Base-by-base conservation (phyloP, 2,797 vertebrate species). In the Heliangelus exortis region DNA sequence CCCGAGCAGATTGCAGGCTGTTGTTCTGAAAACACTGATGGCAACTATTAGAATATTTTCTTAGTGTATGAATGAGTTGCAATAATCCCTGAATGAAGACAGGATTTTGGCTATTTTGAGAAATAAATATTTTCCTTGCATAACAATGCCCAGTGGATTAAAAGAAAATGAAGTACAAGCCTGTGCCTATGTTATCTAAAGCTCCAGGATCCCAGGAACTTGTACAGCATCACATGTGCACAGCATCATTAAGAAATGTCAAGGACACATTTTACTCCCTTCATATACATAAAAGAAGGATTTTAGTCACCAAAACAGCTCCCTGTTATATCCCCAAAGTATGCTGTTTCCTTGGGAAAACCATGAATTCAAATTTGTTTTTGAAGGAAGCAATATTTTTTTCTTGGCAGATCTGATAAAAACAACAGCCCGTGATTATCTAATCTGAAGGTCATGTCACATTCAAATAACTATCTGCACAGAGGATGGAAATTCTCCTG, bases 371-470 rank as follows among this genome's bases (percentile, higher is more conserved):
- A 93, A 92, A 96, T 96, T 96, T 96, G 69, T 87, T 97, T 98
- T 94, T 95, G 79, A 97, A 97, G 97, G 97, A 97, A 97, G 95
- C 28, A 92, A 97, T 97, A 47, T 93, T 96, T 97, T 97, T 97
- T 95, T 88, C 95, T 96, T 97, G 97, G 65, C 62, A 85, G 92
- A 96, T 95, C 88, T 95, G 97, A 97, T 96, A 96, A 97, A 97
- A 97, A 96, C 72, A 93, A 87, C 2, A 22, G 90, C 29, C 53
- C 31, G 31, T 62, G 74, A 93, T 96, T 97, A 92, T 95, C 91
- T 97, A 90, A 96, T 89, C 96, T 96, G 93, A 96, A 98, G 97
- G 94, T 97, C 95, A 85, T 74, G 89, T 84, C 93, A 89, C 95
- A 51, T 80, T 95, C 31, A 71, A 93, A 92, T 89, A 89, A 87